These are phyloP conservation scores for Percopsis transmontana DNA, from an alignment of 2,113 vertebrate genomes.

Conservation along the genomic window DNA sequence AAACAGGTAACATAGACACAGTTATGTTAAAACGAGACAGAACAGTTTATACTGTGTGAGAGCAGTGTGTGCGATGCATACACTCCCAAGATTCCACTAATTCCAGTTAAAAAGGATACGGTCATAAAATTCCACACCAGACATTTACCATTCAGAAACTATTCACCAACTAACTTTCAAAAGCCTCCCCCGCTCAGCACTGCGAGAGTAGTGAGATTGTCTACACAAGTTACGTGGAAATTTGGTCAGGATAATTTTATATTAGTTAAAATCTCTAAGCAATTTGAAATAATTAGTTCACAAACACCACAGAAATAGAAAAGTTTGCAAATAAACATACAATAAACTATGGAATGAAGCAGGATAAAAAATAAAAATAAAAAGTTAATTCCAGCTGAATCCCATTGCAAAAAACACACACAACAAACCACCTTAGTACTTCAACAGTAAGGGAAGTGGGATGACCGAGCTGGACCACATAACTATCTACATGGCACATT, in stretches of 20 bases:
- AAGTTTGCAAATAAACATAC: not conserved
- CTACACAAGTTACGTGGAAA: constrained; percentile 37
- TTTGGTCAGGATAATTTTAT: constrained; percentile 38
- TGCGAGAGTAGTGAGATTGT: constrained; percentile 50
- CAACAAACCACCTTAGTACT: not conserved
- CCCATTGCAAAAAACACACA: not conserved
- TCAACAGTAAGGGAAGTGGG: constrained; percentile 18
- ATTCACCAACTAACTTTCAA: constrained; percentile 5
- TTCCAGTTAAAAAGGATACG: constrained; percentile 38
- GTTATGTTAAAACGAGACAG: constrained; percentile 21
- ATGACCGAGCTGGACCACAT: constrained; percentile 37
- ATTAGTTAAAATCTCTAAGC: not conserved
- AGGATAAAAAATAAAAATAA: constrained; percentile 40
- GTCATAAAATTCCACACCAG: constrained; percentile 17
- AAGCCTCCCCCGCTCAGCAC: constrained; percentile 34
- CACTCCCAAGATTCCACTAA: constrained; percentile 41
- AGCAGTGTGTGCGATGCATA: constrained; percentile 16
- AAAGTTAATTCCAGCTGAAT: constrained; percentile 13
- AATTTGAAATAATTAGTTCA: constrained; percentile 11
- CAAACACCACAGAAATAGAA: not conserved
- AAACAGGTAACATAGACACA: constrained; percentile 27
- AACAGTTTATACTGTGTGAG: constrained; percentile 8
- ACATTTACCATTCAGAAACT: constrained; percentile 16
- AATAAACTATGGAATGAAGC: constrained; percentile 11
- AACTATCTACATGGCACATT: constrained; percentile 51